These are phyloP conservation scores for Netelia melanura DNA, from an alignment of 2,888 invertebrate genomes.

Conservation along the genomic window DNA sequence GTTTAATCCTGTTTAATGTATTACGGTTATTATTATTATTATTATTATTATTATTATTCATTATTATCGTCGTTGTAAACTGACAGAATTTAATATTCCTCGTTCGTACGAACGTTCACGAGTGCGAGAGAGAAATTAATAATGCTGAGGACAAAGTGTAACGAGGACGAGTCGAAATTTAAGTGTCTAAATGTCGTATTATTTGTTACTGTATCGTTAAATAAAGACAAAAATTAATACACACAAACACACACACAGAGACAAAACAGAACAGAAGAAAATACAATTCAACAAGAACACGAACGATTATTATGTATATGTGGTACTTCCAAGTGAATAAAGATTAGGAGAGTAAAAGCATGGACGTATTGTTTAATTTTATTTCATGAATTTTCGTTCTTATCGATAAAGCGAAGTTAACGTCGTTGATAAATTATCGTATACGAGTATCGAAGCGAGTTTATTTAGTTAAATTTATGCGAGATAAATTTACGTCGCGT, in stretches of 20 bases:
- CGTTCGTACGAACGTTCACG: conserved; percentile 12
- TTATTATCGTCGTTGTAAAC: conserved; percentile 52
- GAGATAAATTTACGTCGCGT: background rate
- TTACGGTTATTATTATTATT: conserved; percentile 49
- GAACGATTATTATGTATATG: conserved; percentile 78
- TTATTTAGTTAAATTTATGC: no score
- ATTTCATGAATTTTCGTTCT: background rate
- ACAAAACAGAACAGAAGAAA: background rate
- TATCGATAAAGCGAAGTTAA: no score
- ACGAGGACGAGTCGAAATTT: conserved; percentile 71
- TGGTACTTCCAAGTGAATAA: conserved; percentile 78
- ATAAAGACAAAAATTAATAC: background rate
- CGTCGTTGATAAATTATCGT: no score
- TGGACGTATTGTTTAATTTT: background rate
- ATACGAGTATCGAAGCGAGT: background rate
- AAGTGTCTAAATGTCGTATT: conserved; percentile 78
- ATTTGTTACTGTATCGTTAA: conserved; percentile 79
- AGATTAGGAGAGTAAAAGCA: conserved; percentile 61
- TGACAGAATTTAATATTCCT: conserved; percentile 35
- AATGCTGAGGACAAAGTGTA: conserved; percentile 2
- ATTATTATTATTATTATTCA: conserved; percentile 46
- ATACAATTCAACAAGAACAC: conserved; percentile 5
- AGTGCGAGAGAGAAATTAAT: background rate
- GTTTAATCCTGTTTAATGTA: conserved; percentile 50
- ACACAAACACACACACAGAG: conserved; percentile 1